Evolutionary conservation across 2,888 invertebrate species (phyloP).

Genomic region (Phorcus lineatus): DNA sequence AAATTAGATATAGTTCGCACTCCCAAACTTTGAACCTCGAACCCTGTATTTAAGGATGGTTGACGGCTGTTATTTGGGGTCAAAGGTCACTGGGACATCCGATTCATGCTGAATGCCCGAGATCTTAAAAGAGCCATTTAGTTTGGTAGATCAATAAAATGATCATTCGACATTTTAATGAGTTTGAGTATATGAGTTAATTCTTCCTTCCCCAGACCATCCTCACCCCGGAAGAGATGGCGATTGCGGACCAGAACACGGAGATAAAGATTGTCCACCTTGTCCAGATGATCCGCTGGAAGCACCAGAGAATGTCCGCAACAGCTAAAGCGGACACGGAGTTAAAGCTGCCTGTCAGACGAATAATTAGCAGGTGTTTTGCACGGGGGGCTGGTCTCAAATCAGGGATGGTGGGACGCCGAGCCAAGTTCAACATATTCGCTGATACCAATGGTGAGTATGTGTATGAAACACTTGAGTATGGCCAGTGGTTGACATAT

Average conservation of each 20-base stretch:
- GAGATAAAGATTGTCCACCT: conserved; percentile 68
- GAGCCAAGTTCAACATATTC: conserved; percentile 69
- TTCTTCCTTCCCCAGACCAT: conserved; percentile 48
- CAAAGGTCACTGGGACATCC: no score
- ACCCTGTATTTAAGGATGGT: no score
- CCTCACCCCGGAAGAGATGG: conserved; percentile 69
- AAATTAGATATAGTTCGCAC: no score
- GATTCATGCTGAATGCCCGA: no score
- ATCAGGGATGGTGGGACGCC: conserved; percentile 71
- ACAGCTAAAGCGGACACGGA: conserved; percentile 23
- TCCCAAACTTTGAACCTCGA: no score
- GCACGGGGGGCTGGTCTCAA: conserved; percentile 71
- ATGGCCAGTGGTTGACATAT: no score
- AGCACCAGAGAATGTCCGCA: conserved; percentile 29
- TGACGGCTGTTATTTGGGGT: no score
- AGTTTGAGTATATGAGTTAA: no score
- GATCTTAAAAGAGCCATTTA: no score
- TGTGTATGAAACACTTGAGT: not conserved
- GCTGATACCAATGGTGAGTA: conserved; percentile 30
- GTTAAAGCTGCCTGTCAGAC: not conserved
- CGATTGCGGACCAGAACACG: conserved; percentile 59
- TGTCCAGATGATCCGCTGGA: conserved; percentile 67
- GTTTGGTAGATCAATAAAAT: no score
- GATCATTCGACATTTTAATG: no score
- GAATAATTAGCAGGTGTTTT: conserved; percentile 51